phyloP scores from a whole-genome alignment of 1,140 invertebrate species.

The Pemphigus obesinymphae region DNA sequence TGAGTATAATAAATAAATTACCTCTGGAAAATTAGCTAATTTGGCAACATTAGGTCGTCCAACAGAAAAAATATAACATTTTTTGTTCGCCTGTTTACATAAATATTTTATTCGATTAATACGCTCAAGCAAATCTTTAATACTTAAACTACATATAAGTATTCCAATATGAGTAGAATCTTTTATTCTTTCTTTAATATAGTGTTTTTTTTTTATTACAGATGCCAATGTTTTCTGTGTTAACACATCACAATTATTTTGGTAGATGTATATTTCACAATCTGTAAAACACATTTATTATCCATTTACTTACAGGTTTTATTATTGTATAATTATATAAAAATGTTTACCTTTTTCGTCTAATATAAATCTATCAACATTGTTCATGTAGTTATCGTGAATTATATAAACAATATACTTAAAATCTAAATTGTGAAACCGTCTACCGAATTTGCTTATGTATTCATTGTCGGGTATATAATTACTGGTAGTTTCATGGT shows the following conservation, averaged over 20 bases:
- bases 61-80: constrained; percentile 83
- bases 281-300: not conserved
- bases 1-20: constrained; percentile 49
- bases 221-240: constrained; percentile 1
- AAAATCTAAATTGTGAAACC: not conserved
- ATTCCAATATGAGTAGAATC: constrained; percentile 83
- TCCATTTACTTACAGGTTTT: too few relatives aligned
- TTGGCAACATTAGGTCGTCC: constrained; percentile 90
- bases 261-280: constrained; percentile 21
- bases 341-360: not conserved
- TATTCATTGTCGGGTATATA: not conserved
- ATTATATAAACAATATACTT: constrained; percentile 25
- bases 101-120: constrained; percentile 71
- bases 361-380: constrained; percentile 23
- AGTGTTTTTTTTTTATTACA: constrained; percentile 70
- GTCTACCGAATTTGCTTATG: constrained; percentile 15
- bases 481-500: not conserved
- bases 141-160: constrained; percentile 79
- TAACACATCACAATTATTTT: not conserved
- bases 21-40: constrained; percentile 87
- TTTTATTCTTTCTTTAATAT: constrained; percentile 79
- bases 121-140: constrained; percentile 71
- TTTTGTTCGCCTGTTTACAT: constrained; percentile 70
- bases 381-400: constrained; percentile 20
- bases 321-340: not conserved